phyloP scores from a whole-genome alignment of 2,888 invertebrate genomes.

The Acanthosepion esculentum region DNA sequence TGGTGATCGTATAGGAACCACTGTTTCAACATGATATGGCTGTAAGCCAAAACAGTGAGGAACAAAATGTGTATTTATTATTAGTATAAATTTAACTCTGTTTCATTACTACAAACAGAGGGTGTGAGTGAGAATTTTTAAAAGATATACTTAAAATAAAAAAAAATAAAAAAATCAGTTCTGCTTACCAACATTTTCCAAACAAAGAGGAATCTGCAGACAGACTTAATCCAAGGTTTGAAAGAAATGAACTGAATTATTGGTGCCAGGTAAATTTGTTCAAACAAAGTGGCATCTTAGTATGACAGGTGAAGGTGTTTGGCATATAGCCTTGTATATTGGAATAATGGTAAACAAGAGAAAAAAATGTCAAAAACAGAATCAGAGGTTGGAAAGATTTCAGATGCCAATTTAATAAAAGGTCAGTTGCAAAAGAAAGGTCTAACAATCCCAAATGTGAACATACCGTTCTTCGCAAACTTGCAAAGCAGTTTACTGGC shows the following conservation, averaged over 20 bases:
- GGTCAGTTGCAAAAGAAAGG: background rate
- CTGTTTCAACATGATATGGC: too few relatives aligned
- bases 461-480: background rate
- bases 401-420: background rate
- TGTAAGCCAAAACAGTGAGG: too few relatives aligned
- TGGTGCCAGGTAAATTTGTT: background rate
- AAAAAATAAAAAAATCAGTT: too few relatives aligned
- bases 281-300: background rate
- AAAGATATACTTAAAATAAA: too few relatives aligned
- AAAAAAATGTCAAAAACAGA: slow-evolving; percentile 14
- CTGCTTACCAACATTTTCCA: too few relatives aligned
- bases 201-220: too few relatives aligned
- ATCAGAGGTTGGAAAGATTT: background rate
- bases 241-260: background rate
- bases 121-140: too few relatives aligned
- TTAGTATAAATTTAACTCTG: too few relatives aligned
- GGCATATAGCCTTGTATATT: background rate
- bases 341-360: background rate
- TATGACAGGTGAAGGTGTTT: background rate
- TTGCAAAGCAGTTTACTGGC: background rate
- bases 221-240: background rate
- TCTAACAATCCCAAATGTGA: background rate
- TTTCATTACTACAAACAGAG: too few relatives aligned
- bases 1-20: too few relatives aligned
- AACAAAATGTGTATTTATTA: too few relatives aligned